phyloP scores from a whole-genome alignment of 2,113 vertebrate species.

The Poeciliopsis retropinna region DNA sequence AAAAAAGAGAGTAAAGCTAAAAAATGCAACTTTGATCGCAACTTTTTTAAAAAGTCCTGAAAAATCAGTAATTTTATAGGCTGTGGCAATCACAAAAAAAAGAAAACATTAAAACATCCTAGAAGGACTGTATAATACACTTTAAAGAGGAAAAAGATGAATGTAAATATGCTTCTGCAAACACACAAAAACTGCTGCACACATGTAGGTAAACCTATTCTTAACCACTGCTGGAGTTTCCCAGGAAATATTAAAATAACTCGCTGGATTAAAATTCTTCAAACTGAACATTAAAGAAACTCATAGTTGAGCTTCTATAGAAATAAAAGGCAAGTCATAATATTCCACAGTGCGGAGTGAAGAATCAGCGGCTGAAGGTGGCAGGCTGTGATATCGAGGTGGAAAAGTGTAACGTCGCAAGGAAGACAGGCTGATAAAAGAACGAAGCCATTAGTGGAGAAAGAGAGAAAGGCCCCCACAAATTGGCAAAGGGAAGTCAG shows the following conservation, averaged over 20 bases:
- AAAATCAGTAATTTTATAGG: no score
- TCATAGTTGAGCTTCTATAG: constrained; percentile 73
- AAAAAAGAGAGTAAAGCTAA: no score
- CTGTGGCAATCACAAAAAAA: no score
- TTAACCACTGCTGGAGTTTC: constrained; percentile 69
- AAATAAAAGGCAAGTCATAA: constrained; percentile 63
- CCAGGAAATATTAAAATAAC: constrained; percentile 62
- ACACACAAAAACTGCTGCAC: constrained; percentile 17
- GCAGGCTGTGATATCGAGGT: constrained; percentile 59
- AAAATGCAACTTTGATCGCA: no score
- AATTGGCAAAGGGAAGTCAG: constrained; percentile 75
- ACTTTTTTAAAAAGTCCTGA: no score
- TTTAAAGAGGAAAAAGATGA: neutral
- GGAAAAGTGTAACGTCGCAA: constrained; percentile 53
- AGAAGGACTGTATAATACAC: neutral
- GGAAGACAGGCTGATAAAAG: constrained; percentile 67
- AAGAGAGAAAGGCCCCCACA: constrained; percentile 65
- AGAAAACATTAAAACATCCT: no score
- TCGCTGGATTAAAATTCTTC: constrained; percentile 63
- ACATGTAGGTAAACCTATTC: constrained; percentile 48
- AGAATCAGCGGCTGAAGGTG: constrained; percentile 63
- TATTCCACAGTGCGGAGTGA: constrained; percentile 45
- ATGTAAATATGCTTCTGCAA: constrained; percentile 1
- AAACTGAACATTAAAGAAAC: constrained; percentile 68
- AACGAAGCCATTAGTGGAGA: constrained; percentile 54